Evolutionary conservation across 2,113 vertebrate species (phyloP).

Genomic region (Chlamydotis undulata): DNA sequence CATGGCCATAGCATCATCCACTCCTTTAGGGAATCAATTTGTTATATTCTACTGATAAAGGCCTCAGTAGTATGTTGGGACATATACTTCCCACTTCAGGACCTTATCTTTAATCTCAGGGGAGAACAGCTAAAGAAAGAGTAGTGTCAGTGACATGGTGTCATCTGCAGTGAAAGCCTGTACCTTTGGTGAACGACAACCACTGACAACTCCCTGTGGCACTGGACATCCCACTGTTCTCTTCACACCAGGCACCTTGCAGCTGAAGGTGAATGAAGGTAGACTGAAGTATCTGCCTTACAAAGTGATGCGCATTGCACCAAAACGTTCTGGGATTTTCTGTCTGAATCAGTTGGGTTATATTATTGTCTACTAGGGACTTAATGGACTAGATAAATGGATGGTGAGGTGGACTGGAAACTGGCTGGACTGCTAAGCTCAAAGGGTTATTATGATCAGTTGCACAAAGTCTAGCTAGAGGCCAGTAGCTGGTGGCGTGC

Average conservation of each 20-base stretch:
- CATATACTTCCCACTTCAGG: background rate
- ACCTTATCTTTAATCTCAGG: background rate
- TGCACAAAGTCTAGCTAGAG: background rate
- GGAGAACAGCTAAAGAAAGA: background rate
- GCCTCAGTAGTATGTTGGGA: background rate
- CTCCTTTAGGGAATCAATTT: background rate
- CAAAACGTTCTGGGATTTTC: background rate
- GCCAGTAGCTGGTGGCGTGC: background rate
- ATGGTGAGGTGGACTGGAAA: background rate
- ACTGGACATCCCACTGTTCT: background rate
- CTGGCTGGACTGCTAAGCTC: background rate
- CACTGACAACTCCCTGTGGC: background rate
- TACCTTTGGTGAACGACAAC: background rate
- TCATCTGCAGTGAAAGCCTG: background rate
- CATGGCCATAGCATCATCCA: background rate
- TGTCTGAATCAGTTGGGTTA: background rate
- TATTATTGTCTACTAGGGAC: background rate
- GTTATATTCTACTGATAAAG: background rate
- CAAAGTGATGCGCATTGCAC: background rate
- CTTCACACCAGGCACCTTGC: background rate
- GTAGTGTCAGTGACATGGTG: rapidly evolving
- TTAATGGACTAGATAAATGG: background rate
- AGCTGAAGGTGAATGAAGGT: background rate
- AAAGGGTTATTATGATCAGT: background rate
- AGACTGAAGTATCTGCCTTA: background rate